These are phyloP conservation scores for Harpegnathos saltator DNA, from an alignment of 1,140 invertebrate species.

Conservation along the genomic window DNA sequence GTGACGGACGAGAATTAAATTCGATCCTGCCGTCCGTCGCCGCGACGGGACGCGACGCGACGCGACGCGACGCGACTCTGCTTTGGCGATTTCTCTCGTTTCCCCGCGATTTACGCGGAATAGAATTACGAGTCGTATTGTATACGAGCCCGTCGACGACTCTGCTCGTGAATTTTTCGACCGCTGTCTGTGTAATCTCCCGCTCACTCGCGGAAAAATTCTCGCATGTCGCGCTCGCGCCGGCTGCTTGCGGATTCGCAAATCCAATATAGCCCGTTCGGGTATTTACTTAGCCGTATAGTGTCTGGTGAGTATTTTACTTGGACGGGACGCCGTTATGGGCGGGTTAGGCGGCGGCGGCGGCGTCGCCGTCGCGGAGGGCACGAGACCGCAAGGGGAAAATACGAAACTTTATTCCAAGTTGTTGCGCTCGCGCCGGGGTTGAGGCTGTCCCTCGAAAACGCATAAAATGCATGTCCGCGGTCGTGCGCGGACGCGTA, in stretches of 20 bases:
- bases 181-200: neutral
- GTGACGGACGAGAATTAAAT: no score
- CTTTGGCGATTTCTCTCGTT: neutral
- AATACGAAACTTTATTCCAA: slow-evolving; percentile 67
- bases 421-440: slow-evolving; percentile 35
- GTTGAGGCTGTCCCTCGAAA: slow-evolving; percentile 55
- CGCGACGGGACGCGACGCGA: no score
- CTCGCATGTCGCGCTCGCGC: neutral
- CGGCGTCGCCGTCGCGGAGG: slow-evolving; percentile 7
- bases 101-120: neutral
- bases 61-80: no score
- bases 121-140: neutral
- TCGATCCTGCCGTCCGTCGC: no score
- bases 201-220: slow-evolving; percentile 14
- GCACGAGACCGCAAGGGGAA: slow-evolving; percentile 41
- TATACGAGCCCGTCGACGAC: neutral
- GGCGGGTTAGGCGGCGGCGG: slow-evolving; percentile 5
- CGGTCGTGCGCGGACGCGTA: slow-evolving; percentile 21
- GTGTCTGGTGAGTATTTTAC: slow-evolving; percentile 65
- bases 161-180: slow-evolving; percentile 9
- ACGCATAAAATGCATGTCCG: slow-evolving; percentile 42
- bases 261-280: slow-evolving; percentile 70
- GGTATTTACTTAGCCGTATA: slow-evolving; percentile 63
- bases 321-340: slow-evolving; percentile 62
- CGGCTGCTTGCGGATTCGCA: slow-evolving; percentile 56